Evolutionary conservation across 2,888 invertebrate species (phyloP).

Genomic region (Netelia virgata): DNA sequence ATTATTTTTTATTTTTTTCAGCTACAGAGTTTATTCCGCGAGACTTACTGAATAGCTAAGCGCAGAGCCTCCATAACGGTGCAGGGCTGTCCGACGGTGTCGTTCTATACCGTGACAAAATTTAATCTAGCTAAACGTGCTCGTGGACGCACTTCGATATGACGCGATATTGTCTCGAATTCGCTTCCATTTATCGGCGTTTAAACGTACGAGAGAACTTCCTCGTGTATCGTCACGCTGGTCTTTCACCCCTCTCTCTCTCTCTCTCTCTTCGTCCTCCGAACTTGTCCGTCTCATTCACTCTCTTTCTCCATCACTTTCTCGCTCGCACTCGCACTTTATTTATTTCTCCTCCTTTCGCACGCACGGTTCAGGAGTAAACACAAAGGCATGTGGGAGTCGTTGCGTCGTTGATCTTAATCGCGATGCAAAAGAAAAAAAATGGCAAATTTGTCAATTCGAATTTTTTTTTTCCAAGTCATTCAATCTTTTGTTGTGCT

Average conservation of each 20-base stretch:
- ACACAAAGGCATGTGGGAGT: constrained; percentile 58
- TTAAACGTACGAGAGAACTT: not conserved
- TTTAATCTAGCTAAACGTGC: constrained; percentile 26
- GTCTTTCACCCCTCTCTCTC: constrained; percentile 23
- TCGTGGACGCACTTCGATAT: constrained; percentile 47
- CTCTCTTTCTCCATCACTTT: constrained; percentile 21
- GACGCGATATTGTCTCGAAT: constrained; percentile 15
- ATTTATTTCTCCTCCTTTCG: constrained; percentile 28
- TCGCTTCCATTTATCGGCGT: constrained; percentile 29
- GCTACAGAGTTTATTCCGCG: constrained; percentile 15
- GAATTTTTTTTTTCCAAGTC: not conserved
- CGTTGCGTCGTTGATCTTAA: constrained; percentile 11
- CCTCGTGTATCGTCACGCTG: not conserved
- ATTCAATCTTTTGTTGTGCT: not conserved
- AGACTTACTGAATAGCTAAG: constrained; percentile 83
- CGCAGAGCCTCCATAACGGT: constrained; percentile 81
- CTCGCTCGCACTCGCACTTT: constrained; percentile 14
- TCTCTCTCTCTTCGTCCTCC: constrained; percentile 9
- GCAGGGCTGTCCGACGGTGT: constrained; percentile 6
- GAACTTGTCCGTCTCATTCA: constrained; percentile 6
- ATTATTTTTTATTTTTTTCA: not conserved
- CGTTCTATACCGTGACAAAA: constrained; percentile 45
- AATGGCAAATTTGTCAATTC: not conserved
- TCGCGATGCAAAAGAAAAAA: not conserved
- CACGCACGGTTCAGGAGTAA: constrained; percentile 38